Percentiles rank a stretch among this genome's conserved stretches.
Evolutionary conservation across 2,888 invertebrate species (phyloP).

Genomic region (Troides aeacus): DNA sequence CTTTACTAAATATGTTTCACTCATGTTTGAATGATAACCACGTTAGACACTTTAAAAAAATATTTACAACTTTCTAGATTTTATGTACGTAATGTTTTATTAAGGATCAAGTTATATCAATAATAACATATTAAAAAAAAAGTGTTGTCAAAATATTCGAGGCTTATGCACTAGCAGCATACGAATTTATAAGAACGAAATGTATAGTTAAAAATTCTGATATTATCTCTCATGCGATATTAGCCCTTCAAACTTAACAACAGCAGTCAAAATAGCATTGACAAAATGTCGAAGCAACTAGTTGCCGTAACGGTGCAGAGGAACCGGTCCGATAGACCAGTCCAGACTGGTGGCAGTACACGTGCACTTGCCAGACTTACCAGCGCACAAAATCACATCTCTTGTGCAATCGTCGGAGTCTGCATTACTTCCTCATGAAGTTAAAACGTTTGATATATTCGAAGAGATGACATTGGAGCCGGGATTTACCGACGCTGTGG

Average conservation of each 20-base stretch:
- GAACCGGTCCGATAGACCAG: slow-evolving; percentile 52
- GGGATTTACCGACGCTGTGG: no score
- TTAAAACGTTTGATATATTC: background rate
- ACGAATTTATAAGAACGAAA: slow-evolving; percentile 6
- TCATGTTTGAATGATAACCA: no score
- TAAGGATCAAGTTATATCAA: background rate
- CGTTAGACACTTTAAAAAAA: no score
- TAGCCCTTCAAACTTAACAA: slow-evolving; percentile 25
- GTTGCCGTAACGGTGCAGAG: slow-evolving; percentile 48
- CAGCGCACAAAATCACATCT: background rate
- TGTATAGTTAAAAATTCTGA: background rate
- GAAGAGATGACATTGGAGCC: no score
- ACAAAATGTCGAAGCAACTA: slow-evolving; percentile 34
- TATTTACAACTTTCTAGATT: no score
- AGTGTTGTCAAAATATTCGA: background rate
- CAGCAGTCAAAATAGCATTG: slow-evolving; percentile 30
- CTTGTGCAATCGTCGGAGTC: background rate
- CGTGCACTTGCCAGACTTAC: slow-evolving; percentile 32
- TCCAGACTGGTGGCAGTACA: slow-evolving; percentile 33
- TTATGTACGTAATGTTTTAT: no score
- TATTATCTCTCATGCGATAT: slow-evolving; percentile 5
- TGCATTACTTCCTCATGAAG: background rate
- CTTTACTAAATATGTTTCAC: no score
- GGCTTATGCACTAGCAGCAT: slow-evolving; percentile 23
- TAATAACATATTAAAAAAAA: slow-evolving; percentile 5